These are phyloP conservation scores for Tuta absoluta DNA, from an alignment of 2,888 invertebrate genomes.

Conservation along the genomic window DNA sequence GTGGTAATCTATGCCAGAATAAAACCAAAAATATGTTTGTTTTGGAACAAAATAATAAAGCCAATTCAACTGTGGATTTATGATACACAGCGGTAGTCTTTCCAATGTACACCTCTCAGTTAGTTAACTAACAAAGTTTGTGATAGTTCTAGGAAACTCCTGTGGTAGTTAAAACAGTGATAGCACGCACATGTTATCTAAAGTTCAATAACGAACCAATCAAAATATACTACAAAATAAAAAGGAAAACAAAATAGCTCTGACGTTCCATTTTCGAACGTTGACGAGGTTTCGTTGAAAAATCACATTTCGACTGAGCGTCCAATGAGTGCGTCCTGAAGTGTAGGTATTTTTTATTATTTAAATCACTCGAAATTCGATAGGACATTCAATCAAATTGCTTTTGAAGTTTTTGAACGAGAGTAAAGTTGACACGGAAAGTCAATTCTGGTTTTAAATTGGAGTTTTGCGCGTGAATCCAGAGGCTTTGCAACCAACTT, in stretches of 20 bases:
- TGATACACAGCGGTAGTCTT: background rate
- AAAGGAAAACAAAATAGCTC: slow-evolving; percentile 16
- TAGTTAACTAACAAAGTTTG: background rate
- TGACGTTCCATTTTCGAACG: slow-evolving; percentile 21
- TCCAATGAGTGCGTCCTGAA: slow-evolving; percentile 11
- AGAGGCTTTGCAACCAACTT: too few species aligned
- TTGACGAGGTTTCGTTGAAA: slow-evolving; percentile 24
- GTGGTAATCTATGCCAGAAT: too few species aligned
- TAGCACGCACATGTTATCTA: background rate
- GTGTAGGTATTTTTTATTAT: slow-evolving; percentile 16
- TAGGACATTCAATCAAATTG: slow-evolving; percentile 9
- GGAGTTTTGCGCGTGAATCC: too few species aligned
- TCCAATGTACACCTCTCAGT: background rate
- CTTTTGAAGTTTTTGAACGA: slow-evolving; percentile 18
- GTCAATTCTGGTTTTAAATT: slow-evolving; percentile 13
- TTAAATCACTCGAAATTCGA: slow-evolving; percentile 19
- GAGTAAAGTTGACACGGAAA: slow-evolving; percentile 9
- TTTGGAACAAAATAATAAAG: background rate
- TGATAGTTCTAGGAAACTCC: background rate
- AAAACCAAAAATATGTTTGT: too few species aligned
- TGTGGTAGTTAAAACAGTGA: background rate
- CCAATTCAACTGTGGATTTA: background rate
- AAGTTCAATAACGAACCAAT: slow-evolving; percentile 4
- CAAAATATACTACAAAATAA: slow-evolving; percentile 1
- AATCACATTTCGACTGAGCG: slow-evolving; percentile 18